phyloP scores from a whole-genome alignment of 2,888 invertebrate species.

The Dromius quadrimaculatus region DNA sequence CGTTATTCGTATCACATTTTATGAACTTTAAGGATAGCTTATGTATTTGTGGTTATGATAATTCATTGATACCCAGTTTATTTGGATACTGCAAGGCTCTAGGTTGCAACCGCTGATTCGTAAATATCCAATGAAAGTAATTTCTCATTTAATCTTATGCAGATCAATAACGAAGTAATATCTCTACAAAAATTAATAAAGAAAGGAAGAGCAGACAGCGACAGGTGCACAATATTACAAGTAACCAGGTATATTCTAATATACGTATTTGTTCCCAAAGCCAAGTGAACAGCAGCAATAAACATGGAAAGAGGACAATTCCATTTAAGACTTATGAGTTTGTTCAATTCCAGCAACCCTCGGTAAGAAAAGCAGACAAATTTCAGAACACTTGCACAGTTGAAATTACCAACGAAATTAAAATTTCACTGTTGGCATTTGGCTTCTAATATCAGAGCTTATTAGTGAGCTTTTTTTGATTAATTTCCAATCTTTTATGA shows the following conservation, averaged over 20 bases:
- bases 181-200: constrained; percentile 37
- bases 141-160: too few species aligned
- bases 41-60: too few species aligned
- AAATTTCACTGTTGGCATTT: constrained; percentile 36
- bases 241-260: constrained; percentile 39
- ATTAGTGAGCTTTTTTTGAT: constrained; percentile 44
- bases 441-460: constrained; percentile 43
- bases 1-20: too few species aligned
- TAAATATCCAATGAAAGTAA: too few species aligned
- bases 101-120: too few species aligned
- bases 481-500: constrained; percentile 41
- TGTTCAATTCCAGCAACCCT: background rate
- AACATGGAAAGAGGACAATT: constrained; percentile 31
- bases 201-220: constrained; percentile 13
- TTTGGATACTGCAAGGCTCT: too few species aligned
- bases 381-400: constrained; percentile 38
- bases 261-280: constrained; percentile 21
- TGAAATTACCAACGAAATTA: constrained; percentile 44
- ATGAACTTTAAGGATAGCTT: too few species aligned
- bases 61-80: too few species aligned
- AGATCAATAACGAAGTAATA: too few species aligned
- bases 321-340: constrained; percentile 15
- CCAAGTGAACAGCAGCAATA: constrained; percentile 3
- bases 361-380: constrained; percentile 27
- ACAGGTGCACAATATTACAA: constrained; percentile 30